Evolutionary conservation across 2,113 vertebrate species (phyloP).

Genomic region (Otolemur garnettii): DNA sequence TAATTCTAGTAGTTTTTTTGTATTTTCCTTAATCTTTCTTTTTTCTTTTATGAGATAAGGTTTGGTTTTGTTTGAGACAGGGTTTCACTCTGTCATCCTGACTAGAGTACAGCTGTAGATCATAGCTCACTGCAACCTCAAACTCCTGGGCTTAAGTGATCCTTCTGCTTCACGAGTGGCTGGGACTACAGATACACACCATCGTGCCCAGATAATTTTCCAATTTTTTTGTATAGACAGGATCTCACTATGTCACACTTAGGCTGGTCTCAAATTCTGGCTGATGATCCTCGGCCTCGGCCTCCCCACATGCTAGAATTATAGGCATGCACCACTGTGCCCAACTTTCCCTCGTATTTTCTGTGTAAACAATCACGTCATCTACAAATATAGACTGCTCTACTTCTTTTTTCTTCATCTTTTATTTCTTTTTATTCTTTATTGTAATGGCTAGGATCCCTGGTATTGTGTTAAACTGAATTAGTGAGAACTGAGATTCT

Average conservation of each 20-base stretch:
- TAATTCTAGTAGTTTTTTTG: neutral
- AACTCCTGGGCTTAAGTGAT: neutral
- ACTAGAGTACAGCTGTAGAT: neutral
- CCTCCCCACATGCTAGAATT: neutral
- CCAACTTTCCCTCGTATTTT: neutral
- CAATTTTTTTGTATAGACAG: neutral
- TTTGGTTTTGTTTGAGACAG: neutral
- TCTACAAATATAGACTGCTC: neutral
- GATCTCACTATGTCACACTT: neutral
- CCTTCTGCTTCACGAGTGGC: neutral
- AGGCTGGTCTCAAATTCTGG: neutral
- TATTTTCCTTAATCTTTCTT: neutral
- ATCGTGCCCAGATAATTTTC: neutral
- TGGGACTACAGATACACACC: neutral
- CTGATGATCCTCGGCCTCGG: neutral
- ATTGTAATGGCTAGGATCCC: neutral
- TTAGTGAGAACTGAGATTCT: neutral
- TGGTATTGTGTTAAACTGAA: neutral
- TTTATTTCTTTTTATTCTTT: slow-evolving; percentile 44
- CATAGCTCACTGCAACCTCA: neutral
- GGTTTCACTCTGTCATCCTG: neutral
- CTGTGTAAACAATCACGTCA: neutral
- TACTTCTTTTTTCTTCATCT: neutral
- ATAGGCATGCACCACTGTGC: neutral
- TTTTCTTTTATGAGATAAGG: neutral